Evolutionary conservation across 2,888 invertebrate species (phyloP).

Genomic region (Prenolepis imparis): DNA sequence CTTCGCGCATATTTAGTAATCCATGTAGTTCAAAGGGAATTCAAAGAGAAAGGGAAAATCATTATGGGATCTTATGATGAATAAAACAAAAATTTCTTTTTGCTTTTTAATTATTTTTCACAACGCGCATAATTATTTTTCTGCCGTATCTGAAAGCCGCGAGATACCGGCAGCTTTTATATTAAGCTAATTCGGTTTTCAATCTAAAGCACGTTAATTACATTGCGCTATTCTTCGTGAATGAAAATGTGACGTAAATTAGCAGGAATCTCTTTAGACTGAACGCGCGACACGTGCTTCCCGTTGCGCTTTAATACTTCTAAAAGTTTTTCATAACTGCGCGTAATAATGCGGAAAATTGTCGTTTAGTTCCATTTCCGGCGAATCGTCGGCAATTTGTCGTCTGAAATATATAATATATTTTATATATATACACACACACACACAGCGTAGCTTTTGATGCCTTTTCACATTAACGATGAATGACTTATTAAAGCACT

Average conservation of each 20-base stretch:
- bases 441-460: no score
- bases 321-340: slow-evolving; percentile 1
- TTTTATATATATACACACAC: no score
- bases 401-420: background rate
- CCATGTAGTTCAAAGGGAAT: background rate
- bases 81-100: slow-evolving; percentile 22
- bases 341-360: slow-evolving; percentile 7
- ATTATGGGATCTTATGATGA: background rate
- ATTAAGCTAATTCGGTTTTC: background rate
- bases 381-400: slow-evolving; percentile 26
- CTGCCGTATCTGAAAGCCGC: background rate
- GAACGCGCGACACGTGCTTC: background rate
- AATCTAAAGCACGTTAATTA: background rate
- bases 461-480: no score
- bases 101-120: background rate
- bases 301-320: slow-evolving; percentile 6
- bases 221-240: background rate
- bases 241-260: slow-evolving; percentile 7
- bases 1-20: background rate
- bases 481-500: no score
- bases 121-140: background rate
- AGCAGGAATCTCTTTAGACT: background rate
- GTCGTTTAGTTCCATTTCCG: slow-evolving; percentile 10
- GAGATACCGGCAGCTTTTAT: background rate
- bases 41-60: background rate